Conservation (phyloP, 2,797 vertebrate genomes). For the Hypotaenidia philippensis region DNA sequence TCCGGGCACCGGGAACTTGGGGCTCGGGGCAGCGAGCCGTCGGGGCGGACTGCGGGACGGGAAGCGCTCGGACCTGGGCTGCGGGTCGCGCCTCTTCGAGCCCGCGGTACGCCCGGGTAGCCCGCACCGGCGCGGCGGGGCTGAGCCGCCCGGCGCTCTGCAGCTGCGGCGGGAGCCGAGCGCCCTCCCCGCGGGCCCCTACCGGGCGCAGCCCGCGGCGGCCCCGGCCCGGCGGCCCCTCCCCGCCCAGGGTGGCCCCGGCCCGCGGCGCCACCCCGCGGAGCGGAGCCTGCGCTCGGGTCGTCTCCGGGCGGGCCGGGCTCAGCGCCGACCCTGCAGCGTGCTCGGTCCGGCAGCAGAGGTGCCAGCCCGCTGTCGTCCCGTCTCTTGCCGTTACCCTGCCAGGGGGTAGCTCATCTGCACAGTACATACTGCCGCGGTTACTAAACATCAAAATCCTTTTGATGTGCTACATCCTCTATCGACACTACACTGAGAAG, state of each 20-base stretch:
- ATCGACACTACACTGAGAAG: background rate
- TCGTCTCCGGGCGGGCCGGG: too few species aligned
- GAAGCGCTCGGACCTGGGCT: too few species aligned
- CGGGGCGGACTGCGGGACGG: background rate
- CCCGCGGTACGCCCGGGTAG: background rate
- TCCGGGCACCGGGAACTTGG: background rate
- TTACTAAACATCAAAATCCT: background rate
- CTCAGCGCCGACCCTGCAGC: too few species aligned
- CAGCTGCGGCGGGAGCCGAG: background rate
- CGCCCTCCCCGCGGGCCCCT: background rate
- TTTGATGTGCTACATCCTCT: background rate
- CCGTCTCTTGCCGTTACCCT: too few species aligned
- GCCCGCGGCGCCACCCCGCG: background rate
- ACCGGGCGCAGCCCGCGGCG: background rate
- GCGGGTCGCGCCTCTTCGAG: too few species aligned
- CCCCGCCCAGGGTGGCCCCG: background rate
- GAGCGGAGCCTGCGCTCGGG: too few species aligned
- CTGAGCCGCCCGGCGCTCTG: background rate
- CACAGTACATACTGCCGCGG: fast-evolving
- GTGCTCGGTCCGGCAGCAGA: background rate
- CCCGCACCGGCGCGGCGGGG: background rate
- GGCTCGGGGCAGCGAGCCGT: background rate
- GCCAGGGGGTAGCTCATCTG: background rate
- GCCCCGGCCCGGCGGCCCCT: background rate
- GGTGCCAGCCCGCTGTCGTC: background rate